phyloP scores from a whole-genome alignment of 2,888 invertebrate genomes.

The Cerastis rubricosa region DNA sequence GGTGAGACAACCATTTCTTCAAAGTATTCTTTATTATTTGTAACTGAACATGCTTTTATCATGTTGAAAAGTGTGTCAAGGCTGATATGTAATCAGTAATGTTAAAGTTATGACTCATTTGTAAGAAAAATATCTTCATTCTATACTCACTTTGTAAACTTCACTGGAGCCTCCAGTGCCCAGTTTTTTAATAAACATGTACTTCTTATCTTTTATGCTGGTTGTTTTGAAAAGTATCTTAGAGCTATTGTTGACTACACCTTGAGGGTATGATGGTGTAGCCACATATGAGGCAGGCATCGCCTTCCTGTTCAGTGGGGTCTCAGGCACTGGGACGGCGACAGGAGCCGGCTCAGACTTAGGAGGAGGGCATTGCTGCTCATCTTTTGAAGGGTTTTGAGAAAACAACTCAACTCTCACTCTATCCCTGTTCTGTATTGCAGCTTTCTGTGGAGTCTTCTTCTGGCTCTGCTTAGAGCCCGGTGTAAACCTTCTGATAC shows the following conservation, averaged over 20 bases:
- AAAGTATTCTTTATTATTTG: too few species aligned
- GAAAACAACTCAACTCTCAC: slow-evolving; percentile 84
- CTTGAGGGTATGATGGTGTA: slow-evolving; percentile 87
- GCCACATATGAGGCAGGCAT: slow-evolving; percentile 79
- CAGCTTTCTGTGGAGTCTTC: slow-evolving; percentile 76
- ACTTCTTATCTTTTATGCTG: slow-evolving; percentile 93
- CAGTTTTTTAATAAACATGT: slow-evolving; percentile 93
- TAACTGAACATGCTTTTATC: background rate
- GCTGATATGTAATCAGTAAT: background rate
- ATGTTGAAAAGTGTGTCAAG: background rate
- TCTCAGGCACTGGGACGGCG: slow-evolving; percentile 75
- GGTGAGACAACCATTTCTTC: background rate
- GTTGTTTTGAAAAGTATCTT: slow-evolving; percentile 88
- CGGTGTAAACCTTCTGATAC: slow-evolving; percentile 83
- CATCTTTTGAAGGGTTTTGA: slow-evolving; percentile 72
- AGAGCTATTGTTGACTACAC: slow-evolving; percentile 74
- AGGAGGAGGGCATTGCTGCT: slow-evolving; percentile 59
- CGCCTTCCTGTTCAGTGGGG: slow-evolving; percentile 80
- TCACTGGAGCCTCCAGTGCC: slow-evolving; percentile 98
- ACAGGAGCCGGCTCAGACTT: slow-evolving; percentile 53
- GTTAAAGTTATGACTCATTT: background rate
- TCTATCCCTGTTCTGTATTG: slow-evolving; percentile 80
- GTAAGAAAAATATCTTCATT: background rate
- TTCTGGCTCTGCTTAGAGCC: slow-evolving; percentile 80
- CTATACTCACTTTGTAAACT: slow-evolving; percentile 91